phyloP scores from a whole-genome alignment of 2,888 invertebrate genomes.

The Tigriopus californicus region DNA sequence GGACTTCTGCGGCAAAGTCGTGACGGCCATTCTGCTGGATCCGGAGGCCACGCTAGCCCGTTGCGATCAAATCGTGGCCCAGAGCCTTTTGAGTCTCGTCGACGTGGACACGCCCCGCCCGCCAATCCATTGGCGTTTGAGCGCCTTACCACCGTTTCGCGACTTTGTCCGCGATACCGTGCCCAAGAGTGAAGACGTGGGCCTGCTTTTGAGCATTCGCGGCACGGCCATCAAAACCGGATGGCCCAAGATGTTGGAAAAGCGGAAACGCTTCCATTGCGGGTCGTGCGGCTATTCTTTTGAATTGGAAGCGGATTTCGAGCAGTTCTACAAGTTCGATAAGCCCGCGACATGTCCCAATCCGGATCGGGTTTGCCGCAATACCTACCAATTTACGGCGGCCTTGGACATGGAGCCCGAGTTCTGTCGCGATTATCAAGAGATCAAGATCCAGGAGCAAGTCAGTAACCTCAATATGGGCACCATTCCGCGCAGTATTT shows the following conservation, averaged over 20 bases:
- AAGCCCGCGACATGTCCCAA: slow-evolving; percentile 37
- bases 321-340: slow-evolving; percentile 39
- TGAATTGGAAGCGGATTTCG: slow-evolving; percentile 37
- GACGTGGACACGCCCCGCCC: not conserved
- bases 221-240: slow-evolving; percentile 62
- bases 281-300: slow-evolving; percentile 38
- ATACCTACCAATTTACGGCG: slow-evolving; percentile 34
- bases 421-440: slow-evolving; percentile 59
- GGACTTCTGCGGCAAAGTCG: not conserved
- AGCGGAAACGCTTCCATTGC: slow-evolving; percentile 51
- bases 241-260: slow-evolving; percentile 53
- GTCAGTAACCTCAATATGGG: slow-evolving; percentile 49
- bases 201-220: slow-evolving; percentile 49
- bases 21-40: not conserved
- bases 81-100: not conserved
- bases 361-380: slow-evolving; percentile 27
- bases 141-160: slow-evolving; percentile 46
- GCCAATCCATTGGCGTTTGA: slow-evolving; percentile 23
- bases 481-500: slow-evolving; percentile 51
- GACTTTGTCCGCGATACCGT: slow-evolving; percentile 43
- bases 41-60: not conserved
- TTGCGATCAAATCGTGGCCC: not conserved
- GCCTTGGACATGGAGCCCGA: slow-evolving; percentile 26
- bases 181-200: slow-evolving; percentile 49
- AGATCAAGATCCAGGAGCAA: slow-evolving; percentile 67